Evolutionary conservation across 1,140 invertebrate genomes (phyloP).

Genomic region (Tetramorium parvispinum): DNA sequence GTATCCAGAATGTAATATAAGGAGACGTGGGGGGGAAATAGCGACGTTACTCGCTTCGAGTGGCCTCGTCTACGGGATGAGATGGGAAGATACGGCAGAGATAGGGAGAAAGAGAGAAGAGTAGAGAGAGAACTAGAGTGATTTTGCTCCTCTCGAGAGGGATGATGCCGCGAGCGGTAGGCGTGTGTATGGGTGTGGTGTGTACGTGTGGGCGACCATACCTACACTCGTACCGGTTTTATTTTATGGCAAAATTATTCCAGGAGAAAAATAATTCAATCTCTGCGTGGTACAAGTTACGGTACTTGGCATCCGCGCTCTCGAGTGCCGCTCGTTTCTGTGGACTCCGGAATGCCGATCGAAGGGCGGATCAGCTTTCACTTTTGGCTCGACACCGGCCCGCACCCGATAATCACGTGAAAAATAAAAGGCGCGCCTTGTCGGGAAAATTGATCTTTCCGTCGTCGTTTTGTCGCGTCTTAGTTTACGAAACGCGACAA

Average conservation of each 20-base stretch:
- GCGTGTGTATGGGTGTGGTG: neutral
- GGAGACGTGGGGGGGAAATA: slow-evolving; percentile 77
- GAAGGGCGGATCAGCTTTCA: slow-evolving; percentile 30
- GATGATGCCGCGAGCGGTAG: slow-evolving; percentile 22
- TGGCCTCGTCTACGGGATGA: slow-evolving; percentile 51
- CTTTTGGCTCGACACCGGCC: neutral
- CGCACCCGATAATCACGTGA: slow-evolving; percentile 34
- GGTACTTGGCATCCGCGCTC: slow-evolving; percentile 1
- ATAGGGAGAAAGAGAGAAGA: neutral
- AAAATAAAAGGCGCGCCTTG: slow-evolving; percentile 25
- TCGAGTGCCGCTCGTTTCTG: slow-evolving; percentile 26
- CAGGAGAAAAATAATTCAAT: slow-evolving; percentile 77
- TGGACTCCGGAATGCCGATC: slow-evolving; percentile 19
- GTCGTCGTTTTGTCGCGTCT: slow-evolving; percentile 15
- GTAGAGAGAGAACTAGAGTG: neutral
- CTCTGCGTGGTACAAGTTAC: slow-evolving; percentile 62
- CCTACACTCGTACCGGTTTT: slow-evolving; percentile 49
- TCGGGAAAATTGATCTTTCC: slow-evolving; percentile 14
- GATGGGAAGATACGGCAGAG: neutral
- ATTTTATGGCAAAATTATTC: slow-evolving; percentile 78
- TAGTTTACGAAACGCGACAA: slow-evolving; percentile 21
- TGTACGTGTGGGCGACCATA: slow-evolving; percentile 27
- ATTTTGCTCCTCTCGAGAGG: slow-evolving; percentile 45
- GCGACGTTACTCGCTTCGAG: slow-evolving; percentile 60
- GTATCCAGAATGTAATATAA: slow-evolving; percentile 81